phyloP scores from a whole-genome alignment of 2,888 invertebrate species.

The Netelia fuscicornis region DNA sequence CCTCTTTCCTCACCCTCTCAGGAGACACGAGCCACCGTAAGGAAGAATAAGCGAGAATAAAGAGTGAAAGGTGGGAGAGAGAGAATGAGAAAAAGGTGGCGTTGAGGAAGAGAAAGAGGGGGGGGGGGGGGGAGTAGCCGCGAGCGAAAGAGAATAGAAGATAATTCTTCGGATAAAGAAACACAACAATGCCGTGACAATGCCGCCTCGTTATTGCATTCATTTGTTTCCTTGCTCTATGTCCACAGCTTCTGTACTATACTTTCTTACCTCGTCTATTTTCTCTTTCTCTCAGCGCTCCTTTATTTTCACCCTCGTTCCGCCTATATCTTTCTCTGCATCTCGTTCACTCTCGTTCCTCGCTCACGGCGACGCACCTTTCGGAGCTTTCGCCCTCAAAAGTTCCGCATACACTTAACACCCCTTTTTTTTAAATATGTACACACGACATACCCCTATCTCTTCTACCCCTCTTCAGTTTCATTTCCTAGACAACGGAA shows the following conservation, averaged over 20 bases:
- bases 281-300: constrained; percentile 46
- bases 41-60: constrained; percentile 65
- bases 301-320: constrained; percentile 38
- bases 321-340: background rate
- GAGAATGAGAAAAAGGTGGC: constrained; percentile 8
- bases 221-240: constrained; percentile 69
- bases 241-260: constrained; percentile 37
- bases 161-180: constrained; percentile 73
- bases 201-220: constrained; percentile 75
- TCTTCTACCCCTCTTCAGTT: constrained; percentile 8
- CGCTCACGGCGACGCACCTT: constrained; percentile 24
- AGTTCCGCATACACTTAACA: constrained; percentile 18
- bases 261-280: constrained; percentile 41
- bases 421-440: constrained; percentile 15
- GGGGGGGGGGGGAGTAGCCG: constrained; percentile 56
- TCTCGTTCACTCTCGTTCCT: constrained; percentile 66
- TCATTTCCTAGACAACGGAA: constrained; percentile 9
- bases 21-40: constrained; percentile 43
- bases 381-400: constrained; percentile 24
- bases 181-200: constrained; percentile 72
- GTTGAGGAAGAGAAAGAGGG: background rate
- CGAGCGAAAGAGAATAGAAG: constrained; percentile 68
- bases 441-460: background rate
- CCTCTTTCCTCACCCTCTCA: constrained; percentile 30
- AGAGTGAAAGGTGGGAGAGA: constrained; percentile 21